Evolutionary conservation across 30 jellyfish, hydroid and myxozoan genomes (phyloP).

Genomic region (Turritopsis rubra): DNA sequence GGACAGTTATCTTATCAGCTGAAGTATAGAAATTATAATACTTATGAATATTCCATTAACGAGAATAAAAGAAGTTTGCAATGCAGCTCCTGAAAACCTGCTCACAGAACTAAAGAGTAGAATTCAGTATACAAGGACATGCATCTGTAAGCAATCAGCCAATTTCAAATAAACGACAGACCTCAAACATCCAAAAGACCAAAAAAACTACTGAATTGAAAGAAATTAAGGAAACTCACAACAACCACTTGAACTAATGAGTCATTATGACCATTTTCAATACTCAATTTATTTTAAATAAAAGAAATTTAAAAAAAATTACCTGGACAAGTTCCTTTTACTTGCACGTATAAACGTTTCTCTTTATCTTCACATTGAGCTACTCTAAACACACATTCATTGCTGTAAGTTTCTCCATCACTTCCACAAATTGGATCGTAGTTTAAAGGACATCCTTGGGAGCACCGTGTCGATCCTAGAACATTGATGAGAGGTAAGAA

Average conservation of each 20-base stretch:
- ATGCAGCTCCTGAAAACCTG: neutral
- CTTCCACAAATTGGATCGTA: constrained; percentile 18
- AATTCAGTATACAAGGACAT: too few relatives aligned
- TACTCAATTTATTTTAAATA: too few relatives aligned
- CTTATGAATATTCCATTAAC: too few relatives aligned
- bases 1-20: neutral
- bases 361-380: constrained; percentile 10
- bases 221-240: too few relatives aligned
- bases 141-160: too few relatives aligned
- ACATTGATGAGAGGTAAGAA: neutral
- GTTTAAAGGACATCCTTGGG: constrained; percentile 18
- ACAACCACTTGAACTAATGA: too few relatives aligned
- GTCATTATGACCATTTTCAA: too few relatives aligned
- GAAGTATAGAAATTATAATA: neutral
- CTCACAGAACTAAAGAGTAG: neutral
- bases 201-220: too few relatives aligned
- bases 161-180: neutral
- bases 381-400: constrained; percentile 6
- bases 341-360: neutral
- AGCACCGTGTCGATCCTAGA: constrained; percentile 3
- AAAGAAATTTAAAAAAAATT: too few relatives aligned
- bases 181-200: neutral
- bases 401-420: constrained; percentile 19
- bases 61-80: neutral
- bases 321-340: neutral